Evolutionary conservation across 2,888 invertebrate genomes (phyloP).

Genomic region (Drosophila sordidula): DNA sequence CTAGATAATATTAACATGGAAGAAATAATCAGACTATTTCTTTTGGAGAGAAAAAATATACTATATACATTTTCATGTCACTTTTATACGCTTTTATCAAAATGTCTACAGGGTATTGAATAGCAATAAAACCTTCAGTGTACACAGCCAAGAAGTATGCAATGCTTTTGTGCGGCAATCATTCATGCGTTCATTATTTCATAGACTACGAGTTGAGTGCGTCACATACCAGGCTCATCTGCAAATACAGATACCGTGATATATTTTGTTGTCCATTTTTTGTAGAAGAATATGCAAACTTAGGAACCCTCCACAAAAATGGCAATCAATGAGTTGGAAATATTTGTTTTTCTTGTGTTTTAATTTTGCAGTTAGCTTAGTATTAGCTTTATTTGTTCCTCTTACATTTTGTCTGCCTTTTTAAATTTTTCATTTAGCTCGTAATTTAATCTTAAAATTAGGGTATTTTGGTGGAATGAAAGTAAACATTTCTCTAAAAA

Average conservation of each 20-base stretch:
- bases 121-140: conserved; percentile 28
- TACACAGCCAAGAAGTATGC: conserved; percentile 69
- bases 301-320: conserved; percentile 63
- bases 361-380: conserved; percentile 62
- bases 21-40: too few species aligned
- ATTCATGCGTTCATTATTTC: conserved; percentile 83
- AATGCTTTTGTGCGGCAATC: conserved; percentile 70
- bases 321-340: conserved; percentile 85
- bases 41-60: too few species aligned
- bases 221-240: conserved; percentile 51
- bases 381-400: conserved; percentile 53
- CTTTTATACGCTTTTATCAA: not conserved
- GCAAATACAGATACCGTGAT: conserved; percentile 32
- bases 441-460: too few species aligned
- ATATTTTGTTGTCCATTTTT: conserved; percentile 54
- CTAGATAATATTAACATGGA: too few species aligned
- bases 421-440: not conserved
- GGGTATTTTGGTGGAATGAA: too few species aligned
- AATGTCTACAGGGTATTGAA: conserved; percentile 23
- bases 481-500: too few species aligned
- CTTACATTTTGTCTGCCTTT: not conserved
- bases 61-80: too few species aligned
- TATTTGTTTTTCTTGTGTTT: conserved; percentile 60
- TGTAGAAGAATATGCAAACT: conserved; percentile 59
- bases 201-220: conserved; percentile 70